A percentile compares a stretch with the other conserved stretches of the same genome.
phyloP scores from a whole-genome alignment of 2,113 vertebrate genomes.

The Hippolais icterina region DNA sequence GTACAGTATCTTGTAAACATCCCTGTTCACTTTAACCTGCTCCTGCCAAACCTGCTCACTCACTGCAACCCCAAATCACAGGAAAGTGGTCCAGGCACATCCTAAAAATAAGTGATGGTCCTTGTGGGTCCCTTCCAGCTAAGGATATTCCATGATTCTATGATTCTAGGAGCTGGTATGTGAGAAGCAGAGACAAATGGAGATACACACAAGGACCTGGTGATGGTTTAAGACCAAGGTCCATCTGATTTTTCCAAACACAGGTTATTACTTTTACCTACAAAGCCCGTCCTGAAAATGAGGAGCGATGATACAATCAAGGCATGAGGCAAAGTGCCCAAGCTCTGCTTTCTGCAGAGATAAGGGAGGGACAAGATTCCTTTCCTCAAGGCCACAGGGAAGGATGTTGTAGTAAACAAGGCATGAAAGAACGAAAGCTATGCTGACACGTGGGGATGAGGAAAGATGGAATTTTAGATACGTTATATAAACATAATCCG shows the following conservation, averaged over 20 bases:
- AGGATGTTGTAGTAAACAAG: slow-evolving; percentile 54
- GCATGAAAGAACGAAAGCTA: background rate
- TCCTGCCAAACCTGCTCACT: background rate
- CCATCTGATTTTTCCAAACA: background rate
- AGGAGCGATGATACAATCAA: background rate
- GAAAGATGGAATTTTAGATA: background rate
- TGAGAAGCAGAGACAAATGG: background rate
- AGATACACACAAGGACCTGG: rapidly evolving
- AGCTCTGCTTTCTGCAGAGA: slow-evolving; percentile 43
- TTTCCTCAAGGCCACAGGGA: slow-evolving; percentile 17
- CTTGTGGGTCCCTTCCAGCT: background rate
- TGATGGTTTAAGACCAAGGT: background rate
- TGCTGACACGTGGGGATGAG: background rate
- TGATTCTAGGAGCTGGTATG: rapidly evolving
- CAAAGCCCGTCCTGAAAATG: background rate
- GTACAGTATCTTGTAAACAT: slow-evolving; percentile 35
- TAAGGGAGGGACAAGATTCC: slow-evolving; percentile 7
- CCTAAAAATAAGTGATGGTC: background rate
- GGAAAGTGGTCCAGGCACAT: background rate
- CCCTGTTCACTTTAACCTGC: background rate
- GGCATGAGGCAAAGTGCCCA: background rate
- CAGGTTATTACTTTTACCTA: background rate
- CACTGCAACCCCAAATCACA: background rate
- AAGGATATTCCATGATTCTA: background rate
- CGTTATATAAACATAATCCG: background rate